Percentiles rank a stretch among this genome's conserved stretches.
phyloP scores from a whole-genome alignment of 2,888 invertebrate genomes.

The Selenia dentaria region DNA sequence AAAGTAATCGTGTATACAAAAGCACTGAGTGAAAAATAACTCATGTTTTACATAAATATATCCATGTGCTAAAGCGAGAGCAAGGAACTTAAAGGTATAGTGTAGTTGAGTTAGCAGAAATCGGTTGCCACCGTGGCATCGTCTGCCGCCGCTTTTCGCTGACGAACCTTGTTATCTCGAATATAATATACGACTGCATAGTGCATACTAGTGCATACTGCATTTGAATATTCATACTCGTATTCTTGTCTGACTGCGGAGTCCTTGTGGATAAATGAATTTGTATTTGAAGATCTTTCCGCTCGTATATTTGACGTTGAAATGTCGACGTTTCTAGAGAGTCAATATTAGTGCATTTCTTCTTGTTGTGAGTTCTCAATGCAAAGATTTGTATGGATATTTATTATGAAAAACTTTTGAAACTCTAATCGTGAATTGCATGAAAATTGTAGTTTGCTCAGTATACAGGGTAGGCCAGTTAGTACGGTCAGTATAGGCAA shows the following conservation, averaged over 20 bases:
- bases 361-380: no score
- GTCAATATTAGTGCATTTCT: constrained; percentile 23
- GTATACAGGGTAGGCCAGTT: no score
- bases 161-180: constrained; percentile 80
- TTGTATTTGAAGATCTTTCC: constrained; percentile 36
- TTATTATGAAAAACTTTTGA: no score
- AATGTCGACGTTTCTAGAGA: constrained; percentile 21
- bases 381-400: no score
- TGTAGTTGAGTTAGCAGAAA: constrained; percentile 59
- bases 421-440: no score
- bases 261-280: constrained; percentile 38
- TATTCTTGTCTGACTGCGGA: constrained; percentile 50
- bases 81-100: constrained; percentile 37
- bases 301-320: constrained; percentile 26
- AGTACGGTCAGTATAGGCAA: no score
- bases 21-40: no score
- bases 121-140: constrained; percentile 48
- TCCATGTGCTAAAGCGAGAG: constrained; percentile 57
- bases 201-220: constrained; percentile 40
- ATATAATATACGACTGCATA: constrained; percentile 60
- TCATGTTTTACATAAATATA: no score
- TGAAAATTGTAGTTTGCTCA: no score
- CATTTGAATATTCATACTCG: constrained; percentile 76
- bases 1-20: no score
- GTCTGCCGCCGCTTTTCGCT: constrained; percentile 56